Evolutionary conservation across 2,113 vertebrate genomes (phyloP), one percentile per base, ranked within the genome.

Genomic region (Ophiodon elongatus): DNA sequence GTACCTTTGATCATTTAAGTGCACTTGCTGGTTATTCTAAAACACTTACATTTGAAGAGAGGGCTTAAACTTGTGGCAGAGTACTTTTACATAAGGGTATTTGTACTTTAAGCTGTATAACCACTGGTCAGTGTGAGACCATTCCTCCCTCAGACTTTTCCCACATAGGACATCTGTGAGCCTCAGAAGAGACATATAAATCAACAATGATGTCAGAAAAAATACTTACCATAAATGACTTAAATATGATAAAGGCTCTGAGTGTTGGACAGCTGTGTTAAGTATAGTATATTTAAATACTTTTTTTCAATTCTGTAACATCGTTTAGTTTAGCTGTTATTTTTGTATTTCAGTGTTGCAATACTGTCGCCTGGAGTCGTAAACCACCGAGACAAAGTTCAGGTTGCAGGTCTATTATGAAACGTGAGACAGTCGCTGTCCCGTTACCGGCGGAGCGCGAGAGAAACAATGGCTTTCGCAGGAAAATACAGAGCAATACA

Each of bases 361-460:
- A 8, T 23, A 39, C 6, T 19, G 52, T n/a, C 21, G 1, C 41
- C 1, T 37, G 21, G 2, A 64, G 64, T 21, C 25, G 52, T 6
- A 54, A 47, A 47, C 41, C 2, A 57, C 23, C 3, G 27, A 68
- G 63, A 21, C 63, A 81, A 85, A 82, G 75, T 88, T 75, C 62
- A 73, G 54, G 27, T 31, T 10, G 37, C 76, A 35, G 25, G 14
- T 56, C 69, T 79, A 2, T 17, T 56, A 31, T 56, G 66, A 11
- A 77, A 31, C 37, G 1, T 56, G 73, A 75, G 1, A 69, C 57
- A 1, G 15, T 9, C 41, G 8, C 25, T 23, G 37, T 35, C 54
- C 4, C 41, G 2, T 52, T 0, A 60, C 56, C 47, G 62, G 41
- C 1, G 25, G 56, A 67, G 3, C 21, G 21, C 56, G 10, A 68